These are phyloP conservation scores for Phasianus colchicus DNA, from an alignment of 2,113 vertebrate genomes.

Conservation along the genomic window DNA sequence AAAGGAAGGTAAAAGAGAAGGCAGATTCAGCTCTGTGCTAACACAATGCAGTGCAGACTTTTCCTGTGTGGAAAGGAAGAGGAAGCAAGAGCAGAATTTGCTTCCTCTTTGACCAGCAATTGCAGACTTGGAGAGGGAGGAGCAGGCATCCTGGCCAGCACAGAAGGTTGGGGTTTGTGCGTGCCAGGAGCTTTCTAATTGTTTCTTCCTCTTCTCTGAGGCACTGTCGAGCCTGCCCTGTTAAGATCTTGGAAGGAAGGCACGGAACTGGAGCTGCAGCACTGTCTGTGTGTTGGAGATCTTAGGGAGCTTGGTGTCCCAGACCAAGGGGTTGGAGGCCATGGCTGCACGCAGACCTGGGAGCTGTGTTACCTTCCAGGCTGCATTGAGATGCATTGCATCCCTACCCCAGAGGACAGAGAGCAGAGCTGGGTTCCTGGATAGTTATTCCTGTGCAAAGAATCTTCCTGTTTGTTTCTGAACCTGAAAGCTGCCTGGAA, in stretches of 20 bases:
- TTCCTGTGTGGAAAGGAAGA: not conserved
- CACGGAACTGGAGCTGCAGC: not conserved
- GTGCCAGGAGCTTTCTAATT: not conserved
- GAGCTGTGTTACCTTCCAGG: not conserved
- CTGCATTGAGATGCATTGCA: rapidly evolving
- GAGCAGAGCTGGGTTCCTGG: not conserved
- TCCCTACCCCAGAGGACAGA: not conserved
- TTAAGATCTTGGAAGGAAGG: not conserved
- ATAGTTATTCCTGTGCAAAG: not conserved
- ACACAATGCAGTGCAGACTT: not conserved
- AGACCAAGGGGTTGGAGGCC: not conserved
- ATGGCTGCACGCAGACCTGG: not conserved
- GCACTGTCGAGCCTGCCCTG: not conserved
- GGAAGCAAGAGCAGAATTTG: not conserved
- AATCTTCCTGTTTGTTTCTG: not conserved
- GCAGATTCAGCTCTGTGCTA: not conserved
- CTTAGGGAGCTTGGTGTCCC: not conserved
- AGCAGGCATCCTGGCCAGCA: not conserved
- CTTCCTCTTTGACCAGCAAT: not conserved
- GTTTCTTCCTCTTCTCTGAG: not conserved
- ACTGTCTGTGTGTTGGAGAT: not conserved
- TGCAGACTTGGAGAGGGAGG: not conserved
- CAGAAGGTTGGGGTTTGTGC: not conserved
- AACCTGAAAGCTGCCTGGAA: not conserved
- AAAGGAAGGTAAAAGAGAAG: not conserved